These are phyloP conservation scores for Chionis minor DNA, from an alignment of 2,113 vertebrate genomes.

Conservation along the genomic window DNA sequence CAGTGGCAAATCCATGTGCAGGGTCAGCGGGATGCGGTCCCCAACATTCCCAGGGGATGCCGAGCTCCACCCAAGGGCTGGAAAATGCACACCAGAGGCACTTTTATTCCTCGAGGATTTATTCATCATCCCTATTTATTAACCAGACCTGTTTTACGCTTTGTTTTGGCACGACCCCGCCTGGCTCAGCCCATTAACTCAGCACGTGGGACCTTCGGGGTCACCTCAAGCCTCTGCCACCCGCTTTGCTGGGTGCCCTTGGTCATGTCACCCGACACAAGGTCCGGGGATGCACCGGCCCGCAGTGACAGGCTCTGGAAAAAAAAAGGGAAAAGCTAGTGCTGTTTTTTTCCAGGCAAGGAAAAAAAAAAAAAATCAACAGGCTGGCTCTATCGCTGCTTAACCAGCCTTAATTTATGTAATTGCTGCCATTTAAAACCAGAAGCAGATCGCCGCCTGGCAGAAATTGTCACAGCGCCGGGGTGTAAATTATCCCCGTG, in stretches of 20 bases:
- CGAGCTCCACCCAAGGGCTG: neutral
- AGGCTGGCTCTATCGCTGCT: neutral
- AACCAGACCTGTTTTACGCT: neutral
- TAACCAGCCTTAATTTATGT: slow-evolving; percentile 41
- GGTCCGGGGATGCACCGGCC: accelerated
- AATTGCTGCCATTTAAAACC: neutral
- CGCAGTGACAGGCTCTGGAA: neutral
- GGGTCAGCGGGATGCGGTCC: neutral
- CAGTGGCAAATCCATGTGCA: neutral
- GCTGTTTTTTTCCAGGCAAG: neutral
- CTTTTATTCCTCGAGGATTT: neutral
- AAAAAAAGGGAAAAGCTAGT: neutral
- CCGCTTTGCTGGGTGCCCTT: neutral
- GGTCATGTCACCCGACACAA: neutral
- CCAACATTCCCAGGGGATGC: neutral
- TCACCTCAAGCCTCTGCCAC: neutral
- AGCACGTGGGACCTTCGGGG: neutral
- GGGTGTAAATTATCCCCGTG: neutral
- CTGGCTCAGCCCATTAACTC: neutral
- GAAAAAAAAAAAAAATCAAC: neutral
- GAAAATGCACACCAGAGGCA: neutral
- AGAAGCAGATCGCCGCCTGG: neutral
- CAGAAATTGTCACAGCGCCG: neutral
- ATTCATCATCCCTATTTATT: neutral
- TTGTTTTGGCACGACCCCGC: neutral